These are phyloP conservation scores for Drosophila aldrichi DNA, from an alignment of 2,888 invertebrate genomes.

Conservation along the genomic window DNA sequence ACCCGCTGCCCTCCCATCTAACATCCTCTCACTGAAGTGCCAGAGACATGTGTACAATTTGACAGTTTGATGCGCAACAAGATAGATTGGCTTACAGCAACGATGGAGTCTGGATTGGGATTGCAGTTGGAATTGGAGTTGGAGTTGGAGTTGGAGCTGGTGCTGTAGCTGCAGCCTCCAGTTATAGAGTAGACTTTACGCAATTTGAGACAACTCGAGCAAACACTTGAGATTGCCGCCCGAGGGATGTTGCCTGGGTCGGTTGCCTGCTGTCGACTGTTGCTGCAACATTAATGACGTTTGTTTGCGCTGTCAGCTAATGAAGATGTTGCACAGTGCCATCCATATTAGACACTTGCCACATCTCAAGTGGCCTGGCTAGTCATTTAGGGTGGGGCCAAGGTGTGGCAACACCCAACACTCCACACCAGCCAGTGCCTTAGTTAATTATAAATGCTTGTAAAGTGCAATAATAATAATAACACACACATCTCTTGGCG, in stretches of 20 bases:
- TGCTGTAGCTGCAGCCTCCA: slow-evolving; percentile 10
- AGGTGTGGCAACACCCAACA: slow-evolving; percentile 34
- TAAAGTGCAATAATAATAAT: neutral
- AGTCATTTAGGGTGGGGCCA: slow-evolving; percentile 22
- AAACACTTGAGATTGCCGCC: slow-evolving; percentile 66
- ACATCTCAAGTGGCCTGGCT: slow-evolving; percentile 31
- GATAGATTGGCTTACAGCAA: slow-evolving; percentile 67
- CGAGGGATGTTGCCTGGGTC: slow-evolving; percentile 23
- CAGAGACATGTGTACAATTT: slow-evolving; percentile 60
- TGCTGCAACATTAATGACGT: slow-evolving; percentile 52
- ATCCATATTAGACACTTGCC: slow-evolving; percentile 27
- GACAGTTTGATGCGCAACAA: slow-evolving; percentile 76
- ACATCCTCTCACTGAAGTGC: slow-evolving; percentile 6
- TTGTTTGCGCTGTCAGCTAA: slow-evolving; percentile 40
- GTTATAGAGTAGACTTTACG: slow-evolving; percentile 66
- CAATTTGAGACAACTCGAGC: slow-evolving; percentile 75
- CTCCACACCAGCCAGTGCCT: neutral
- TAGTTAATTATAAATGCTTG: neutral
- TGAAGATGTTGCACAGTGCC: slow-evolving; percentile 45
- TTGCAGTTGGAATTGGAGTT: slow-evolving; percentile 1
- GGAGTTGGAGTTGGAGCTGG: neutral
- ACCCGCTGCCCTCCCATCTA: neutral
- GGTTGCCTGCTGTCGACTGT: slow-evolving; percentile 23
- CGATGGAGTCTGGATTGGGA: slow-evolving; percentile 25
- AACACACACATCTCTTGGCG: neutral